Evolutionary conservation across 2,888 invertebrate genomes (phyloP), one percentile per base, ranked within the genome.

Genomic region (Dicycla oo): DNA sequence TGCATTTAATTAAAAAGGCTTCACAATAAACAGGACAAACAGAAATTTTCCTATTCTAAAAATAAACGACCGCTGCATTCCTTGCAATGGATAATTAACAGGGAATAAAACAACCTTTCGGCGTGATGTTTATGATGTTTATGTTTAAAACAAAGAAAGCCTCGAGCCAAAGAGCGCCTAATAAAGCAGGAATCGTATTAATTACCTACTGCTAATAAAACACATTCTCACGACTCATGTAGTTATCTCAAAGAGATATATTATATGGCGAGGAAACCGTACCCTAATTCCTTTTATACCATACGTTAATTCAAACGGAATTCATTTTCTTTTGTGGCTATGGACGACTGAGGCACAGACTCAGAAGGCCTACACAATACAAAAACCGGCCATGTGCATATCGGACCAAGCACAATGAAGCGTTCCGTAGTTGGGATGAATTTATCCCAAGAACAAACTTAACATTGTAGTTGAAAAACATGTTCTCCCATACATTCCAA

Each of bases 271-370:
- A 54, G n/a, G 18, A 47, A 60, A 49, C 47, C 34, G 26, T 20
- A 15, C 13, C 20, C 18, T 45, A 54, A 64, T 43, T 15, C 43
- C 23, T 49, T 43, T 45, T 30, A 30, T n/a, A 15, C 15, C 43
- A 43, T 20, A 30, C n/a, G 38, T 20, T 72, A 78, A 78, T 62
- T 61, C 54, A 49, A 65, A 73, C 47, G 11, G 34, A 62, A 73
- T 57, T 62, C 0, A 53, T 73, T 78, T 77, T 78, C 43, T 62
- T 76, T 73, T 53, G 47, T 53, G 45, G 26, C 1, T 23, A 7
- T 60, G 53, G 0, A 5, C 5, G 7, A 15, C 18, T 26, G 10
- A 8, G 20, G 0, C 47, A 75, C 30, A n/a, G 26, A 47, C 34
- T n/a, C 45, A 73, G 73, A 73, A 60, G 38, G 26, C 8, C 10